Conservation (phyloP, 2,888 invertebrate species). For the Pristionchus japonicus region DNA sequence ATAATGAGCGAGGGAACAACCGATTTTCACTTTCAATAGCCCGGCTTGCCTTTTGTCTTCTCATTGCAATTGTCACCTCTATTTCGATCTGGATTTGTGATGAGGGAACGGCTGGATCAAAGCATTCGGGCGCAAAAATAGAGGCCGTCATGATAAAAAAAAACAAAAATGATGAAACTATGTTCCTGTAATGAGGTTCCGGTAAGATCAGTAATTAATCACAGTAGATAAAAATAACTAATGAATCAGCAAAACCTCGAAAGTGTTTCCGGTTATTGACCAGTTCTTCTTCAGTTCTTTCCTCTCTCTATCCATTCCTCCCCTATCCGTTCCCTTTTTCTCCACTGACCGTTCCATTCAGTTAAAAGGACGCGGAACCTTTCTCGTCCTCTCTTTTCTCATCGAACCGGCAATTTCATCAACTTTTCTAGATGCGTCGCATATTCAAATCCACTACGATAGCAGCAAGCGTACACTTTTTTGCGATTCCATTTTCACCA, state of each 20-base stretch:
- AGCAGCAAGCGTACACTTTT: no score
- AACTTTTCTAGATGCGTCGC: no score
- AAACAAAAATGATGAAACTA: no score
- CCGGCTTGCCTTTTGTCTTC: neutral
- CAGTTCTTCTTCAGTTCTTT: neutral
- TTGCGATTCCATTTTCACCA: no score
- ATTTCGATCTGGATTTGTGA: neutral
- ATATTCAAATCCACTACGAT: no score
- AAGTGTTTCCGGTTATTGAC: neutral
- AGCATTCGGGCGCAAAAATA: no score
- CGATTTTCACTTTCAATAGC: constrained; percentile 9
- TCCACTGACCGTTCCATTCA: neutral
- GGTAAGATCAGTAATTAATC: no score
- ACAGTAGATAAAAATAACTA: no score
- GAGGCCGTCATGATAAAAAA: no score
- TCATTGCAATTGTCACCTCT: neutral
- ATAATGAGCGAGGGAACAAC: constrained; percentile 16
- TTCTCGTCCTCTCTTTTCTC: neutral
- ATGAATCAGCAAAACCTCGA: neutral
- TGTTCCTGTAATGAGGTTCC: no score
- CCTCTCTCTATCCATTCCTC: no score
- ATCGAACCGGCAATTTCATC: neutral
- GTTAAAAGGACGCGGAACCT: neutral
- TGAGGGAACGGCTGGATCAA: neutral
- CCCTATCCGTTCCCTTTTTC: neutral